phyloP scores from a whole-genome alignment of 2,888 invertebrate genomes.

The Coleophora deauratella region DNA sequence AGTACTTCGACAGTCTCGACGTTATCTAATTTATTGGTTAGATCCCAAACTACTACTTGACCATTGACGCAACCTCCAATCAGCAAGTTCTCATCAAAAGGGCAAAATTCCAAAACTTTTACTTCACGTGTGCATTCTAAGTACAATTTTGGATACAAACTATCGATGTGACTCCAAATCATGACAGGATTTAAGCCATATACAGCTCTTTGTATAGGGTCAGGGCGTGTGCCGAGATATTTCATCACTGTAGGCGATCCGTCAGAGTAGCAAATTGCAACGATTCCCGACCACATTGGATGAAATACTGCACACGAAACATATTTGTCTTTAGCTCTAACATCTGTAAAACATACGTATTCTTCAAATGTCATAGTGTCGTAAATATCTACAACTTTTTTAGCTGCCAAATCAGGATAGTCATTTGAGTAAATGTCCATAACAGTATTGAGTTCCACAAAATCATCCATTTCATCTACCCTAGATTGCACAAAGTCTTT shows the following conservation, averaged over 20 bases:
- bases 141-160: slow-evolving; percentile 79
- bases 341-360: slow-evolving; percentile 78
- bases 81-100: slow-evolving; percentile 78
- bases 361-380: slow-evolving; percentile 60
- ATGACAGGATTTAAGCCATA: slow-evolving; percentile 79
- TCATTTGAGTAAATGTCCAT: slow-evolving; percentile 78
- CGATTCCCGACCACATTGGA: slow-evolving; percentile 79
- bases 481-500: slow-evolving; percentile 39
- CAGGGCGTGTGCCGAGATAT: slow-evolving; percentile 44
- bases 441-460: slow-evolving; percentile 59
- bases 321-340: slow-evolving; percentile 78
- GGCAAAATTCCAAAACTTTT: slow-evolving; percentile 78
- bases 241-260: slow-evolving; percentile 65
- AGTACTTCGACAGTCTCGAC: slow-evolving; percentile 76
- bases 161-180: slow-evolving; percentile 84
- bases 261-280: slow-evolving; percentile 79
- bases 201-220: slow-evolving; percentile 70
- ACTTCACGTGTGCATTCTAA: slow-evolving; percentile 80
- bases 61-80: slow-evolving; percentile 83
- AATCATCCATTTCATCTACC: slow-evolving; percentile 40
- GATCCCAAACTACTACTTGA: slow-evolving; percentile 81
- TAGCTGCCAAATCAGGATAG: slow-evolving; percentile 64
- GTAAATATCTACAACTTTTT: slow-evolving; percentile 40
- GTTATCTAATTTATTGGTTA: slow-evolving; percentile 75
- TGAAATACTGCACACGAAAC: slow-evolving; percentile 81